Evolutionary conservation across 2,797 vertebrate genomes (phyloP).

Genomic region (Lophotriccus pileatus): DNA sequence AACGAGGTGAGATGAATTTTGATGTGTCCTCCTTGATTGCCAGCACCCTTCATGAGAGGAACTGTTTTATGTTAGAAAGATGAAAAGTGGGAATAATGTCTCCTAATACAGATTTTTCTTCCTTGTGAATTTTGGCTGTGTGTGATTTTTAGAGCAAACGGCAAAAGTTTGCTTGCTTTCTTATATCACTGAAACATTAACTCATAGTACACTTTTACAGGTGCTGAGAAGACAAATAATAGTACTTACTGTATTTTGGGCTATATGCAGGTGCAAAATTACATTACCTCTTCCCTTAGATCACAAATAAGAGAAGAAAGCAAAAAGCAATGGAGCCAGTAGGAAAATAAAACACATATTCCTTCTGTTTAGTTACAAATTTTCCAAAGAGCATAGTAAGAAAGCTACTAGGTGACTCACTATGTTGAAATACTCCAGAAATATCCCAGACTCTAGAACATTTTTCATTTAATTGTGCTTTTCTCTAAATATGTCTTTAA

Average conservation of each 20-base stretch:
- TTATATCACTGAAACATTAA: neutral
- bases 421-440: neutral
- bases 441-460: neutral
- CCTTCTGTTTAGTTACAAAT: neutral
- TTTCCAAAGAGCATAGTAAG: neutral
- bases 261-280: neutral
- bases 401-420: neutral
- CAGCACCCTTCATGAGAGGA: neutral
- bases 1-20: neutral
- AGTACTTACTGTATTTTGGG: neutral
- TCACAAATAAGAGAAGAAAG: neutral
- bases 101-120: neutral
- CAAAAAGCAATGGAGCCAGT: neutral
- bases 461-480: neutral
- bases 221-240: neutral
- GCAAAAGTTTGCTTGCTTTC: neutral
- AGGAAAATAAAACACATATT: neutral
- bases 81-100: neutral
- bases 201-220: neutral
- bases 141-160: neutral
- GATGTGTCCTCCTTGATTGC: neutral
- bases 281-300: neutral
- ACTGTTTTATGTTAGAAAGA: neutral
- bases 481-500: neutral
- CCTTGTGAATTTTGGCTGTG: neutral